A percentile compares a stretch with the other conserved stretches of the same genome.
Evolutionary conservation across 1,140 invertebrate genomes (phyloP).

Genomic region (Bilobella aurantiaca): DNA sequence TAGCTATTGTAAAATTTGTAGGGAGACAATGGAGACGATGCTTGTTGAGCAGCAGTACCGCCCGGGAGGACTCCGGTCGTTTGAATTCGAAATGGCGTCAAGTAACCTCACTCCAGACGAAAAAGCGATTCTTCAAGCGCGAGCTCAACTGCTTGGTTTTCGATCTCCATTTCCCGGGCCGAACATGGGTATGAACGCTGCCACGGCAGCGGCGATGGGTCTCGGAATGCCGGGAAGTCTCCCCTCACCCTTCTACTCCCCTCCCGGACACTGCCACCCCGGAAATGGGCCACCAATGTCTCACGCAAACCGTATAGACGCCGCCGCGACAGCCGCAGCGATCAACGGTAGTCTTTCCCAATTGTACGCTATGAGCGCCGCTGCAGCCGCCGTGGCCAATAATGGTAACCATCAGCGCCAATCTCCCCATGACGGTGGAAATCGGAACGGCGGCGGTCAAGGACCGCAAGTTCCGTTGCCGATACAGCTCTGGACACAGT

Average conservation of each 20-base stretch:
- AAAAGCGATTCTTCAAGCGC: constrained; percentile 52
- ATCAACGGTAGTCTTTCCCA: constrained; percentile 33
- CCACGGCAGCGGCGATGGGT: constrained; percentile 15
- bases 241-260: constrained; percentile 19
- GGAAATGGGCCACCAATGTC: constrained; percentile 27
- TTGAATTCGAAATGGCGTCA: constrained; percentile 59
- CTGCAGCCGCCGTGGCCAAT: constrained; percentile 18
- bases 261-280: constrained; percentile 11
- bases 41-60: constrained; percentile 63
- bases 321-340: constrained; percentile 34
- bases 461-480: constrained; percentile 33
- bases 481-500: constrained; percentile 39
- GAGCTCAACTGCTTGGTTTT: constrained; percentile 35
- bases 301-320: constrained; percentile 22
- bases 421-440: constrained; percentile 11
- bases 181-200: constrained; percentile 25
- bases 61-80: constrained; percentile 55
- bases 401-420: constrained; percentile 16
- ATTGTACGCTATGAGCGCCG: constrained; percentile 35
- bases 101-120: constrained; percentile 62
- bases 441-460: background rate
- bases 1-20: constrained; percentile 45
- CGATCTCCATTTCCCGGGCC: constrained; percentile 29
- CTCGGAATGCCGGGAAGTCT: constrained; percentile 2
- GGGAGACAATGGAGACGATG: constrained; percentile 73